Conservation (phyloP, 2,797 vertebrate genomes). For the Microchirus variegatus region DNA sequence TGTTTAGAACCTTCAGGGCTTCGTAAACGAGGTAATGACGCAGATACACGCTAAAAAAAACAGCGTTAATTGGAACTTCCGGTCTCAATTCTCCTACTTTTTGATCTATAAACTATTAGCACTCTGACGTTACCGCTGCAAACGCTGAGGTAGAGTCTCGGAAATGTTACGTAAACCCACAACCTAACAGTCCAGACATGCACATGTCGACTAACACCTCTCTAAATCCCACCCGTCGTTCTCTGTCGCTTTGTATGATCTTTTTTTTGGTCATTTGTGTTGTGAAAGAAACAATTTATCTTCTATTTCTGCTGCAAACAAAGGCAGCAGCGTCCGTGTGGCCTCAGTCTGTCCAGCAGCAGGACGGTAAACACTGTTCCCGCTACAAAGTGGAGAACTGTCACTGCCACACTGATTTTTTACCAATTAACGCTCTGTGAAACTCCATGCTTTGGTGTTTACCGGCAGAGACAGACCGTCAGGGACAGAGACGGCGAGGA, state of each 20-base stretch:
- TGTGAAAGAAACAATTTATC: slow-evolving; percentile 29
- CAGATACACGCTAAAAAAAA: too few relatives aligned
- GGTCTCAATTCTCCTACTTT: too few relatives aligned
- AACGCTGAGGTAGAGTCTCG: too few relatives aligned
- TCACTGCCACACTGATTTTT: slow-evolving; percentile 42
- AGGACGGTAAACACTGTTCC: slow-evolving; percentile 48
- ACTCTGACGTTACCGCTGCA: too few relatives aligned
- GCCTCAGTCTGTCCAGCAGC: slow-evolving; percentile 34
- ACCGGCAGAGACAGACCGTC: slow-evolving; percentile 33
- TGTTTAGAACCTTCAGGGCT: too few relatives aligned
- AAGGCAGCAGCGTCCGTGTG: slow-evolving; percentile 37
- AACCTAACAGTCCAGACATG: slow-evolving; percentile 1
- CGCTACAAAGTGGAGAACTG: slow-evolving; percentile 54
- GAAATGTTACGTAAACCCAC: neutral
- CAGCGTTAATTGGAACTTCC: too few relatives aligned
- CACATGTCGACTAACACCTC: slow-evolving; percentile 24
- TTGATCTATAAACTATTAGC: too few relatives aligned
- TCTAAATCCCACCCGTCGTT: slow-evolving; percentile 27
- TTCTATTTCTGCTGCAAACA: slow-evolving; percentile 55
- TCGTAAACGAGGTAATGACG: too few relatives aligned
- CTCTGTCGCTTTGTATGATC: slow-evolving; percentile 12
- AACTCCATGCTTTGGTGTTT: slow-evolving; percentile 38
- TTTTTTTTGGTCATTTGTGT: neutral
- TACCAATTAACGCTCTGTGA: slow-evolving; percentile 61
- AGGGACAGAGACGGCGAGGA: slow-evolving; percentile 18